Evolutionary conservation across 1,140 invertebrate genomes (phyloP).

Genomic region (Monochamus saltuarius): DNA sequence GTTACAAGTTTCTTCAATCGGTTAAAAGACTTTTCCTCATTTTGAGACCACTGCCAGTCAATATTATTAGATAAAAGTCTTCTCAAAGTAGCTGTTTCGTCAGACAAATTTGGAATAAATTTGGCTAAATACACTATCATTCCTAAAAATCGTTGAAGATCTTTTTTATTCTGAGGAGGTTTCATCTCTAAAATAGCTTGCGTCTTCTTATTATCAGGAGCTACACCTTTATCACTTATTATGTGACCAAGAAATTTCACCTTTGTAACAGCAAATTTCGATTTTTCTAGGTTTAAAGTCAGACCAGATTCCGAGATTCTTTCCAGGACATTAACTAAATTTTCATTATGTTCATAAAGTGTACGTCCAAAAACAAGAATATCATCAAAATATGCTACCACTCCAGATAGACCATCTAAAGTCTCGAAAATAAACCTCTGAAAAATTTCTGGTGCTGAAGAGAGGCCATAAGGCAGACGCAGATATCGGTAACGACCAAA

Average conservation of each 20-base stretch:
- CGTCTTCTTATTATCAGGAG: neutral
- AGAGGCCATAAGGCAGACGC: neutral
- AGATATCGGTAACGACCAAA: neutral
- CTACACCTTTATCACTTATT: neutral
- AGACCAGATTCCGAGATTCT: too few species aligned
- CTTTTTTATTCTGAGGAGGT: conserved; percentile 4
- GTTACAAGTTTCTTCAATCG: neutral
- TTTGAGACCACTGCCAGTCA: conserved; percentile 1
- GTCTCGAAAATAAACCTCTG: conserved; percentile 5
- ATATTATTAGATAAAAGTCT: conserved; percentile 1
- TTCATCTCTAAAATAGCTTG: conserved; percentile 3
- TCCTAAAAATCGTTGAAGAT: conserved; percentile 21
- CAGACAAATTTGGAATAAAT: conserved; percentile 18
- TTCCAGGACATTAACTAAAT: too few species aligned
- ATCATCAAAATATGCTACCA: neutral
- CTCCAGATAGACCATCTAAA: neutral
- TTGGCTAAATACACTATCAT: conserved; percentile 21
- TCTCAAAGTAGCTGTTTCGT: conserved; percentile 10
- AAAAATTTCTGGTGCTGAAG: conserved; percentile 6
- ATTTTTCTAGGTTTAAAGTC: conserved; percentile 19
- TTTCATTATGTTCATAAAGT: too few species aligned
- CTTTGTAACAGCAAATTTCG: conserved; percentile 5
- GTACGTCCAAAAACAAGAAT: conserved; percentile 10
- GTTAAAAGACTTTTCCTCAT: neutral
- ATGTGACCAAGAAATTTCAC: neutral